Base-by-base conservation (phyloP, 2,113 vertebrate species). In the Phyllopteryx taeniolatus region DNA sequence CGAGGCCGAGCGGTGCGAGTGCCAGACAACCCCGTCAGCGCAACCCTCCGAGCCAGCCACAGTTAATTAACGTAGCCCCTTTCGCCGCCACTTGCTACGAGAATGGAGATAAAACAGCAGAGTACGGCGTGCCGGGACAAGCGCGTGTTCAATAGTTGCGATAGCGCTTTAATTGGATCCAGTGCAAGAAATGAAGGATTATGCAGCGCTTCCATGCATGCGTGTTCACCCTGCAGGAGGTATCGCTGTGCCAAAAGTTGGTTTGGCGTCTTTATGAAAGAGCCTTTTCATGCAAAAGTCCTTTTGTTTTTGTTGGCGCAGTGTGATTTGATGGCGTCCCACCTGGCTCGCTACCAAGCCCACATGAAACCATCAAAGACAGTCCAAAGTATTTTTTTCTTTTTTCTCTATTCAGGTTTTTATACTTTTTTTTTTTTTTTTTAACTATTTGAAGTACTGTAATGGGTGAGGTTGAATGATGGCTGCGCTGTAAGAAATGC, bases 301-400 rank as follows among this genome's bases (percentile, higher is more conserved):
- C 59, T 77, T 82, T 86, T 85, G 75, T 80, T 89, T 79, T 79
- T 67, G 72, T 82, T 81, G 65, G 75, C 79, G 73, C 42, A 27
- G 33, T 31, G 71, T 86, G 79, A 75, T 69, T 85, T 77, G 76
- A 33, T 71, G 74, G 78, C 57, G 83, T 84, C 80, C 67, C 74
- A 78, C 79, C 80, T 89, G 85, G 87, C 80, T 72, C 43, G 0
- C 51, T 49, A 78, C 79, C 79, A 84, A 80, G 60, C n/a, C 35
- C 13, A 77, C 81, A 83, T 81, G 68, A 82, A 86, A 81, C 78
- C 80, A 77, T 89, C 79, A 85, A 81, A 85, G 76, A 69, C 49
- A 72, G 71, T 74, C 70, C 80, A 67, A 83, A 68, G 72, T 77
- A 68, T 76, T 67, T 73, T 54, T 59, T 35, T 1, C 11, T 65